These are phyloP conservation scores for Elgonia sp. DNA, from an alignment of 2,888 invertebrate species.

Conservation along the genomic window DNA sequence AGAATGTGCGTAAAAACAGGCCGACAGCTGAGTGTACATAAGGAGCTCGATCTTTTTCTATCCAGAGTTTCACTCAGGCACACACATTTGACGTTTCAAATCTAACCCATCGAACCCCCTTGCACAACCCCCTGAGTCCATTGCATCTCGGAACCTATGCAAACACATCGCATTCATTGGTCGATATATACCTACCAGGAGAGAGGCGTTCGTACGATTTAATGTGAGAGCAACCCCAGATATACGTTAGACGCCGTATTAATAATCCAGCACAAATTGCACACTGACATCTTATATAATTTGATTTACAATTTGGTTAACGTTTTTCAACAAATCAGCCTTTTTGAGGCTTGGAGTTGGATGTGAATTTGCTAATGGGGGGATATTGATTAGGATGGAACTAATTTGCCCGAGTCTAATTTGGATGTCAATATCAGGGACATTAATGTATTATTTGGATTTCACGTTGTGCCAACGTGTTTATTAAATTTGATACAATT, in stretches of 20 bases:
- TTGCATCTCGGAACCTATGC: constrained; percentile 83
- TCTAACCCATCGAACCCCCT: constrained; percentile 78
- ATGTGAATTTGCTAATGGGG: not conserved
- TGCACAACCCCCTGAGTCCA: constrained; percentile 78
- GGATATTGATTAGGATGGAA: constrained; percentile 36
- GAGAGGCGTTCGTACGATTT: constrained; percentile 75
- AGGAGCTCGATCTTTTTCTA: constrained; percentile 77
- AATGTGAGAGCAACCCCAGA: constrained; percentile 76
- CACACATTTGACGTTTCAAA: constrained; percentile 80
- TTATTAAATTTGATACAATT: constrained; percentile 18
- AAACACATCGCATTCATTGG: constrained; percentile 84
- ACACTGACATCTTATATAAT: constrained; percentile 45
- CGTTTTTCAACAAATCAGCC: constrained; percentile 18
- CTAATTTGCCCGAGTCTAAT: constrained; percentile 43
- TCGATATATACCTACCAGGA: constrained; percentile 78
- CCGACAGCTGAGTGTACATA: constrained; percentile 86
- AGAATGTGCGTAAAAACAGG: constrained; percentile 83
- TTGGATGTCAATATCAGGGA: constrained; percentile 40
- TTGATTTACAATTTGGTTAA: constrained; percentile 59
- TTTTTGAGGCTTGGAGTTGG: not conserved
- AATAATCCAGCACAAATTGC: constrained; percentile 73
- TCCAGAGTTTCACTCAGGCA: constrained; percentile 77
- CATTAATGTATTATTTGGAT: constrained; percentile 28
- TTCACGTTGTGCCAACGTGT: not conserved
- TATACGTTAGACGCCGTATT: constrained; percentile 75